Percentiles rank a stretch among this genome's conserved stretches.
Evolutionary conservation across 2,113 vertebrate species (phyloP).

Genomic region (Aix galericulata): DNA sequence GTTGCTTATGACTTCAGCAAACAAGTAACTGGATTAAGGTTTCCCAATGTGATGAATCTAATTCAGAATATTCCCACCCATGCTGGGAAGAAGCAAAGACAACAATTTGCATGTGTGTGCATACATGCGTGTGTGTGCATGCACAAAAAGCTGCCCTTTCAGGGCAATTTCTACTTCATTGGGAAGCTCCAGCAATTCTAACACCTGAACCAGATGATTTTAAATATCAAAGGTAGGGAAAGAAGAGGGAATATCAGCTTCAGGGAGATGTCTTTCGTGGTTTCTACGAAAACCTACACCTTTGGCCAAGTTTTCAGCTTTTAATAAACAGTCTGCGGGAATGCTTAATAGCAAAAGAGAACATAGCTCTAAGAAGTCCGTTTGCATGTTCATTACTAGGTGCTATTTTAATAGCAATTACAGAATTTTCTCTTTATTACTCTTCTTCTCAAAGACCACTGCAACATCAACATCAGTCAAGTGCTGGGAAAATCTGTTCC

Average conservation of each 20-base stretch:
- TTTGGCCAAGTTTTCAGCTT: background rate
- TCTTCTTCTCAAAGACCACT: background rate
- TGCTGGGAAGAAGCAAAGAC: background rate
- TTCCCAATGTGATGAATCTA: background rate
- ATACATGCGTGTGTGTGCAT: fast-evolving
- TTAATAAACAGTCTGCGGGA: background rate
- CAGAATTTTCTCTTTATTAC: background rate
- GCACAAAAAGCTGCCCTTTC: background rate
- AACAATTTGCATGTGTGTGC: background rate
- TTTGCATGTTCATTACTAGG: background rate
- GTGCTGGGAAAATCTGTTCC: background rate
- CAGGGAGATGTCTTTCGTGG: background rate
- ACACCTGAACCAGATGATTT: background rate
- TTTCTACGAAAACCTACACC: conserved; percentile 12
- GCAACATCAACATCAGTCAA: background rate
- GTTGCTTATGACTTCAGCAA: background rate
- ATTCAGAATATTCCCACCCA: background rate
- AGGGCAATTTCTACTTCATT: background rate
- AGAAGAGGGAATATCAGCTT: background rate
- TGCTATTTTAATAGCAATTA: background rate
- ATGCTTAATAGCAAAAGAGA: background rate
- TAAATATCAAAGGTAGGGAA: conserved; percentile 5
- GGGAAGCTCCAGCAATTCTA: background rate
- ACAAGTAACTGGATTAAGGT: background rate
- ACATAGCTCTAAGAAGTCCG: background rate